phyloP scores from a whole-genome alignment of 2,888 invertebrate genomes.

The Pherbina coryleti region DNA sequence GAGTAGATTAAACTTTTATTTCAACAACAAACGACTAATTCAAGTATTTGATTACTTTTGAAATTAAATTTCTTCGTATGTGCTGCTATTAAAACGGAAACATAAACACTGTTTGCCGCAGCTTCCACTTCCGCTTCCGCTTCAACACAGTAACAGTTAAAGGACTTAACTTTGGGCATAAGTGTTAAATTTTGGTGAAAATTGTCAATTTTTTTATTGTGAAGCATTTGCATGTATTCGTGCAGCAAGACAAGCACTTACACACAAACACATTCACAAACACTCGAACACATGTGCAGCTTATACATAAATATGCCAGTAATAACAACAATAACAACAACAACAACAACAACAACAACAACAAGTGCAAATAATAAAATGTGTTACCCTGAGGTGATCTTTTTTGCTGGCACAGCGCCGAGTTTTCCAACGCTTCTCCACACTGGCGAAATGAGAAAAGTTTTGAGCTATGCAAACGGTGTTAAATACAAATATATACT shows the following conservation, averaged over 20 bases:
- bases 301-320: constrained; percentile 2
- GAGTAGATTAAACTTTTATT: too few species aligned
- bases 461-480: not conserved
- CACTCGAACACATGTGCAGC: not conserved
- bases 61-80: not conserved
- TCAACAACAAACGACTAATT: not conserved
- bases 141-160: not conserved
- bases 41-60: not conserved
- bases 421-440: not conserved
- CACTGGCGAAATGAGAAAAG: constrained; percentile 11
- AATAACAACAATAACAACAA: not conserved
- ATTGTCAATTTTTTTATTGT: not conserved
- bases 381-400: constrained; percentile 4
- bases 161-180: not conserved
- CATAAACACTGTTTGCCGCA: not conserved
- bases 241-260: too few species aligned
- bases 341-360: constrained; percentile 4
- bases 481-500: not conserved
- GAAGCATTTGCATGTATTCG: not conserved
- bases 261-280: not conserved
- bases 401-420: not conserved
- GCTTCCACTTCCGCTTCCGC: not conserved
- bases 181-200: not conserved
- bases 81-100: not conserved
- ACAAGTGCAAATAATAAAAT: not conserved